A percentile compares a stretch with the other conserved stretches of the same genome.
These are phyloP conservation scores for Pangasius mekongensis DNA, from an alignment of 2,797 vertebrate genomes.

Conservation along the genomic window DNA sequence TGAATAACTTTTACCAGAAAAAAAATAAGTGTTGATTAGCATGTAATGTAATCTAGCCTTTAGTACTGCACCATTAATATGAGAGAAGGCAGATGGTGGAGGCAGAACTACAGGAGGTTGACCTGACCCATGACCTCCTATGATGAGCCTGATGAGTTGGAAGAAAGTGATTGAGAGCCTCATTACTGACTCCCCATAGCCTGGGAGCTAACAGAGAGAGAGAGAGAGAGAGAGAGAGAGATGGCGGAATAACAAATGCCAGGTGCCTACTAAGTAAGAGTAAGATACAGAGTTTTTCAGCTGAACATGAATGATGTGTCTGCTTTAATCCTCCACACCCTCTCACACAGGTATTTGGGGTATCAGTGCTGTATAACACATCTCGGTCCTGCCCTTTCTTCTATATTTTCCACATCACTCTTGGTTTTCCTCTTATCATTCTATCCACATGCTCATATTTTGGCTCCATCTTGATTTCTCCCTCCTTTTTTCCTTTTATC, in stretches of 20 bases:
- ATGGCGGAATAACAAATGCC: not conserved
- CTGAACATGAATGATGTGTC: not conserved
- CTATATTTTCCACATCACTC: not conserved
- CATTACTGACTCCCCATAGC: not conserved
- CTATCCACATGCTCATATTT: not conserved
- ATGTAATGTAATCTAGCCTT: not conserved
- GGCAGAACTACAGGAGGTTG: not conserved
- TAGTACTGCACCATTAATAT: not conserved
- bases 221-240: no score
- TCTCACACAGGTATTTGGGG: not conserved
- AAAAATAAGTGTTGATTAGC: not conserved
- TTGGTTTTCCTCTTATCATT: not conserved
- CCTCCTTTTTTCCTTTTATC: not conserved
- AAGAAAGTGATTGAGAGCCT: conserved; percentile 16
- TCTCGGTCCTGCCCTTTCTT: not conserved
- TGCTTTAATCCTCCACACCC: not conserved
- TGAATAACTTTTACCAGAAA: not conserved
- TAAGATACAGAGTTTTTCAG: not conserved
- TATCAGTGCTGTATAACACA: not conserved
- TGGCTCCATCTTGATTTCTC: not conserved
- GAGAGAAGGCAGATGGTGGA: not conserved
- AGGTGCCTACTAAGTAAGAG: not conserved
- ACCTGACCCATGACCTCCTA: not conserved
- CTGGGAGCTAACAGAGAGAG: not conserved
- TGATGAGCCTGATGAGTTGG: not conserved